Percentiles rank a stretch among this genome's conserved stretches.
phyloP scores from a whole-genome alignment of 2,797 vertebrate species.

The Mus caroli region DNA sequence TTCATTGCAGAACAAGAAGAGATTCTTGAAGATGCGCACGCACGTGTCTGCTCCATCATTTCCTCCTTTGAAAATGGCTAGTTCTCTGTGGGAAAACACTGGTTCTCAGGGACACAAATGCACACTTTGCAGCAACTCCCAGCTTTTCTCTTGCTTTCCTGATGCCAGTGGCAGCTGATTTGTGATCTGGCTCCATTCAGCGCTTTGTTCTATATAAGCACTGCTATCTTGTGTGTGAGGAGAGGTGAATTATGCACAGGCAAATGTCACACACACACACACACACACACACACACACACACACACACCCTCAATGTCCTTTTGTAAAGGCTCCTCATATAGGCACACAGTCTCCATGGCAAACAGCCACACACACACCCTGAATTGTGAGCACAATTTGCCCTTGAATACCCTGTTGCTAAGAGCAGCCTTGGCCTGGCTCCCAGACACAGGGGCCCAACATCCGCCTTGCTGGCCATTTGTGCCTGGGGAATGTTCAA shows the following conservation, averaged over 20 bases:
- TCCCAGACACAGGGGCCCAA: not conserved
- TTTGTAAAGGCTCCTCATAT: not conserved
- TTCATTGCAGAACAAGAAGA: not conserved
- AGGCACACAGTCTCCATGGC: not conserved
- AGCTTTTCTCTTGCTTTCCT: not conserved
- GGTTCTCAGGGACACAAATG: not conserved
- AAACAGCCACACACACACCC: not conserved
- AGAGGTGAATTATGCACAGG: not conserved
- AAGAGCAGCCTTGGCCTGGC: not conserved
- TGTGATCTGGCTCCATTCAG: not conserved
- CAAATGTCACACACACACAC: not conserved
- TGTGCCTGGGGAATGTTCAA: not conserved
- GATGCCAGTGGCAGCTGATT: not conserved
- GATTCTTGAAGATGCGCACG: not conserved
- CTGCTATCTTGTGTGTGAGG: not conserved
- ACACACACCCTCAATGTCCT: not conserved
- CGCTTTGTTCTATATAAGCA: not conserved
- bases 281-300: not conserved
- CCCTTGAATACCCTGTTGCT: not conserved
- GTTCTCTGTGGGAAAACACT: not conserved
- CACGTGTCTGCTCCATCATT: not conserved
- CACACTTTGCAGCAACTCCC: not conserved
- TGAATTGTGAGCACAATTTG: conserved; percentile 7
- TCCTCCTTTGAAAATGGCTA: not conserved
- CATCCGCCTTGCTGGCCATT: not conserved